Conservation (phyloP, 2,888 invertebrate species). For the Lasioglossum lativentre region DNA sequence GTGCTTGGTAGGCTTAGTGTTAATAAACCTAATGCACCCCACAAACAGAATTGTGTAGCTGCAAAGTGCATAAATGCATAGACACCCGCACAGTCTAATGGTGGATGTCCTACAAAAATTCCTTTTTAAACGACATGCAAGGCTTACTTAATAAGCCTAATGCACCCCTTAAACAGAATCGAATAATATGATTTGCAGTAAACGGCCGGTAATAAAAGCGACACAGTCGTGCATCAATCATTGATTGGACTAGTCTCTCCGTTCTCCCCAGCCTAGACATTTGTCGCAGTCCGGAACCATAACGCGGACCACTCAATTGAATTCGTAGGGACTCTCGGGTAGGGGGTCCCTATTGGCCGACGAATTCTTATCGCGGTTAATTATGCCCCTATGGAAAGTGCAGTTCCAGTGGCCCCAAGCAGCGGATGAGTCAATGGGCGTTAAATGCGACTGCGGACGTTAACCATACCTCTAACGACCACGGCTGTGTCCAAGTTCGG, state of each 20-base stretch:
- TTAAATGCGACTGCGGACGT: constrained; percentile 58
- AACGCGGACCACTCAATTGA: constrained; percentile 23
- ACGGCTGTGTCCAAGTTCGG: constrained; percentile 39
- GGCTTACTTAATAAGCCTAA: no score
- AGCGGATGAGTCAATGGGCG: constrained; percentile 70
- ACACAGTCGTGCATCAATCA: not conserved
- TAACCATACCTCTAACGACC: constrained; percentile 54
- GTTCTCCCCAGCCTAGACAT: not conserved
- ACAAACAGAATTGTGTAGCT: no score
- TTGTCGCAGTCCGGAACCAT: not conserved
- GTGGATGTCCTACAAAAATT: no score
- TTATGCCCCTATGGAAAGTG: constrained; percentile 46
- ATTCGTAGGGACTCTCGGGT: constrained; percentile 29
- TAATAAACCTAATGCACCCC: no score
- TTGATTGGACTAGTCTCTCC: not conserved
- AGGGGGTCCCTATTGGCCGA: constrained; percentile 23
- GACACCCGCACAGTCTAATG: no score
- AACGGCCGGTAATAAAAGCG: not conserved
- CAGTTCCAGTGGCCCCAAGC: constrained; percentile 24
- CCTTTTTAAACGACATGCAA: no score
- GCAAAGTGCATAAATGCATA: no score
- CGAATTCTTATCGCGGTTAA: constrained; percentile 70
- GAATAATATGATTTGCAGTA: not conserved
- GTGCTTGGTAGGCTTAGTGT: no score
- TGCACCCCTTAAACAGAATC: not conserved